Evolutionary conservation across 2,113 vertebrate genomes (phyloP).

Genomic region (Rhea americana): DNA sequence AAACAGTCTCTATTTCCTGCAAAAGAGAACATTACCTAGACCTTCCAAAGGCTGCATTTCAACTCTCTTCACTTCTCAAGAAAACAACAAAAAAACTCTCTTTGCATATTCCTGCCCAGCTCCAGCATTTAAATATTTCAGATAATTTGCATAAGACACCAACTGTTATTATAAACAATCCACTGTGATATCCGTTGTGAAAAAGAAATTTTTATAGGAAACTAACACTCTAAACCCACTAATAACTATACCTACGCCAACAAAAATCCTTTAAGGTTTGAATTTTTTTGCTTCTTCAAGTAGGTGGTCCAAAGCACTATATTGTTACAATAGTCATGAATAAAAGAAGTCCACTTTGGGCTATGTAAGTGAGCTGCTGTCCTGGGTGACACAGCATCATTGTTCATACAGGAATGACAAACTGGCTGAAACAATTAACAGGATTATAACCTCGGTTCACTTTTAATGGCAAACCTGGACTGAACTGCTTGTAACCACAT

Average conservation of each 20-base stretch:
- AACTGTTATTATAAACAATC: neutral
- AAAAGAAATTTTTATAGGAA: neutral
- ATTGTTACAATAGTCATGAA: neutral
- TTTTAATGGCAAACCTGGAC: neutral
- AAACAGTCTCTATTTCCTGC: neutral
- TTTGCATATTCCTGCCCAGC: neutral
- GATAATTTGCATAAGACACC: neutral
- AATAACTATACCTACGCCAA: neutral
- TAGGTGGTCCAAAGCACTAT: neutral
- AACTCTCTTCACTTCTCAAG: neutral
- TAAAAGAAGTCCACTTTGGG: neutral
- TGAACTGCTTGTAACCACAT: neutral
- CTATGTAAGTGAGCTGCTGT: neutral
- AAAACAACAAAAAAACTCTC: neutral
- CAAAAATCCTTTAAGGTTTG: neutral
- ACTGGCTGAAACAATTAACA: slow-evolving; percentile 31
- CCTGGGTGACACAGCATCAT: neutral
- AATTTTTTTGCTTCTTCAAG: neutral
- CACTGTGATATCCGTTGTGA: neutral
- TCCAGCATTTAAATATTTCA: neutral
- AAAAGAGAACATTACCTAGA: neutral
- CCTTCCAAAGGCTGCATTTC: neutral
- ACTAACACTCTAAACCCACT: neutral
- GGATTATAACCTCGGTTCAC: neutral
- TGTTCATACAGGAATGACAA: neutral